These are phyloP conservation scores for Setipinna tenuifilis DNA, from an alignment of 2,797 vertebrate species.

Conservation along the genomic window DNA sequence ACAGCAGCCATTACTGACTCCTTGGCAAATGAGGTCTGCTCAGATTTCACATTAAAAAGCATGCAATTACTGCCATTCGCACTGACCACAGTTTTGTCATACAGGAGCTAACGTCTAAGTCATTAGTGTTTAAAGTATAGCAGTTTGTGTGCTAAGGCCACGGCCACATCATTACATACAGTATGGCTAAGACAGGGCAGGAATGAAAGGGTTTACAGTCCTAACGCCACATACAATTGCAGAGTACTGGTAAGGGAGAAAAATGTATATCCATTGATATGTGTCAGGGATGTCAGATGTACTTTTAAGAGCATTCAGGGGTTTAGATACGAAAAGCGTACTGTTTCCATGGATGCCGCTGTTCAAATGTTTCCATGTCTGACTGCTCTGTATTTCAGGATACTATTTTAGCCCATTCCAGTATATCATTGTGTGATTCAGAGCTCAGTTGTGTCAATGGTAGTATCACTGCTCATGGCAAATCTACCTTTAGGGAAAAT, in stretches of 20 bases:
- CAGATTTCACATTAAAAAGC: background rate
- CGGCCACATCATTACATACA: background rate
- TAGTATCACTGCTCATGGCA: background rate
- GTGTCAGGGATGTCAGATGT: background rate
- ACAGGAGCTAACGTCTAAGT: background rate
- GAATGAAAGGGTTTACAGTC: background rate
- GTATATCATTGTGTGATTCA: background rate
- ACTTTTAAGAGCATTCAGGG: background rate
- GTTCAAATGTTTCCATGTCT: background rate
- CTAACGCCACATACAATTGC: background rate
- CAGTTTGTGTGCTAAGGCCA: background rate
- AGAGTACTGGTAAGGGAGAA: background rate
- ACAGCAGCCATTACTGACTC: background rate
- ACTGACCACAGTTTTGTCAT: background rate
- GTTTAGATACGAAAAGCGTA: background rate
- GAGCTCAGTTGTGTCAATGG: background rate
- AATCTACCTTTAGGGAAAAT: slow-evolving; percentile 2
- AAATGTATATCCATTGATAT: background rate
- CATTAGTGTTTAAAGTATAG: background rate
- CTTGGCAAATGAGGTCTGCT: background rate
- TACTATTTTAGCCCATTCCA: background rate
- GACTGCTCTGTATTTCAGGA: background rate
- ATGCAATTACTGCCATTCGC: slow-evolving; percentile 23
- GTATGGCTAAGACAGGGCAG: background rate
- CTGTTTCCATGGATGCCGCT: background rate